A percentile compares a stretch with the other conserved stretches of the same genome.
Evolutionary conservation across 2,113 vertebrate species (phyloP).

Genomic region (Plecturocebus donacophilus): DNA sequence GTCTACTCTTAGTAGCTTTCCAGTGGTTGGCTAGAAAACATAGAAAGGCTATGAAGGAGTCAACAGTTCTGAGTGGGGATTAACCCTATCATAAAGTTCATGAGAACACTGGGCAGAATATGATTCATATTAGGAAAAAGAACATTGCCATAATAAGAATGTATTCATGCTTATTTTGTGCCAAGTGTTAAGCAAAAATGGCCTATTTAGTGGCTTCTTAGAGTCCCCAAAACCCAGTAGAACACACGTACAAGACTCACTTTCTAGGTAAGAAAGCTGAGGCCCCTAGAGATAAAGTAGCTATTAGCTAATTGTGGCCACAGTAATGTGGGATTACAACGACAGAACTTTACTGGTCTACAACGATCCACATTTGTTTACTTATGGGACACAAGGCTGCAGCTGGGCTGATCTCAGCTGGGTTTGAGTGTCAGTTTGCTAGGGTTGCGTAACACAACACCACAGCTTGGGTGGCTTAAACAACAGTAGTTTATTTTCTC

Average conservation of each 20-base stretch:
- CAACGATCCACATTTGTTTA: too few species aligned
- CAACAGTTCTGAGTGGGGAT: not conserved
- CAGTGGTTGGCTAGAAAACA: too few species aligned
- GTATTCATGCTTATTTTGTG: not conserved
- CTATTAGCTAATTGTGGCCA: too few species aligned
- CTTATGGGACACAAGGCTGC: not conserved
- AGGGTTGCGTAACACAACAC: not conserved
- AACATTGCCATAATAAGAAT: not conserved
- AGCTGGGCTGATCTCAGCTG: not conserved
- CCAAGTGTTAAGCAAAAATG: not conserved
- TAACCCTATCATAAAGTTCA: not conserved
- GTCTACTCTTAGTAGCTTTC: accelerated
- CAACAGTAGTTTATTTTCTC: not conserved
- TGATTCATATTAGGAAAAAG: not conserved
- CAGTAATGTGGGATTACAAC: too few species aligned
- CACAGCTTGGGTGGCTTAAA: not conserved
- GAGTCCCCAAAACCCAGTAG: not conserved
- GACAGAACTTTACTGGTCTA: not conserved
- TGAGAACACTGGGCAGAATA: too few species aligned
- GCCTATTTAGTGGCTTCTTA: not conserved
- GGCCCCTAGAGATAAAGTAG: not conserved
- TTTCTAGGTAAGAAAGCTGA: not conserved
- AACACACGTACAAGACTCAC: not conserved
- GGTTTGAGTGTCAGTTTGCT: not conserved
- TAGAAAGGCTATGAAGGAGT: not conserved